Base-by-base conservation (phyloP, 1,140 invertebrate genomes). In the Dendrolimus kikuchii region DNA sequence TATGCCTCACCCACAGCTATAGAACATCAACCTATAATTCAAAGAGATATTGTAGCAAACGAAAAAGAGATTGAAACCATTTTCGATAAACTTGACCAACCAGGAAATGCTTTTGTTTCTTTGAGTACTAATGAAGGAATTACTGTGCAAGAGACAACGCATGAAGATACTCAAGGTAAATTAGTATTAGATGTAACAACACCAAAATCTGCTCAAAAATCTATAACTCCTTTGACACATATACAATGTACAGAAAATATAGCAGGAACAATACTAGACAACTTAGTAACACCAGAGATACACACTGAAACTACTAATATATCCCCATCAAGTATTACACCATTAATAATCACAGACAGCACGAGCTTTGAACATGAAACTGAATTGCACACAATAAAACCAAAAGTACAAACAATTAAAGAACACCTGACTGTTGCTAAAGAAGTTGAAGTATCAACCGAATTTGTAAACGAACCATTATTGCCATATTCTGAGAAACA, bases 191-290 rank as follows among this genome's bases (percentile, higher is more conserved):
- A 57, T 9, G 10, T 60, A 60, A 51, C 44, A 46, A 71, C 69
- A 51, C 42, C 49, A 51, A 63, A 49, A 37, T 71, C 42, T 50
- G 79, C 79, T 38, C 64, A 71, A 59, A 65, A 69, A 60, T 63
- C 59, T 40, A 46, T 82, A 4, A 71, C 64, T 41, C 59, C 68
- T 40, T 59, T 81, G 37, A 66, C 69, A 66, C 72, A 77, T 52
- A 48, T 85, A 64, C 69, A 81, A 62, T 82, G 77, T 53, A 68
- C 66, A 41, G 81, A 82, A 71, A 75, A 74, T 58, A 58, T 78
- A 59, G 43, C 62, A 43, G 71, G 73, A 66, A 59, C 60, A 55
- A 59, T 69, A 49, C 46, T 60, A 7, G 65, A 73, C 43, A 66
- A 76, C 53, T 59, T 82, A 6, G 42, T 56, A 47, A 63, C 57